Conservation (phyloP, 2,888 invertebrate species). For the Agrochola lota region DNA sequence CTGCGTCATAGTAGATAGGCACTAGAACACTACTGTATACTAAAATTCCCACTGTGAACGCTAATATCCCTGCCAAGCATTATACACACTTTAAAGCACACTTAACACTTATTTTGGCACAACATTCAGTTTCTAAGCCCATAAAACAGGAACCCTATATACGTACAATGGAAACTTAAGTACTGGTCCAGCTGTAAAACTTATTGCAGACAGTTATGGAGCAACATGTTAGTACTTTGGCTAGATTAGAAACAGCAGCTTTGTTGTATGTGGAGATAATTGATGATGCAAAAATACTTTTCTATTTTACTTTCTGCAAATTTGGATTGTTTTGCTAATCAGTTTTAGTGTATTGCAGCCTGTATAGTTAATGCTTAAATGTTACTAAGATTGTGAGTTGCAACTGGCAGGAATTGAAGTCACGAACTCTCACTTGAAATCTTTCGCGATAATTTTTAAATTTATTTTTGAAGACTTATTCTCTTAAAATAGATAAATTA, state of each 20-base stretch:
- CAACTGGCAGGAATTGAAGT: neutral
- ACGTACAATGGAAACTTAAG: slow-evolving; percentile 24
- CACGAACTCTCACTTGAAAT: neutral
- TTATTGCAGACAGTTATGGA: slow-evolving; percentile 32
- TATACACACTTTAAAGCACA: slow-evolving; percentile 32
- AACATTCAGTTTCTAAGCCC: slow-evolving; percentile 18
- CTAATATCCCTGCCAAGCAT: slow-evolving; percentile 41
- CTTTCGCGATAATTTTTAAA: neutral
- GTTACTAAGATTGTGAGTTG: neutral
- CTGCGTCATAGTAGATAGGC: too few species aligned
- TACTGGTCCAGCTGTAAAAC: slow-evolving; percentile 31
- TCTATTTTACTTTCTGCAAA: neutral
- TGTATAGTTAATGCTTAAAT: neutral
- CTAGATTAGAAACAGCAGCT: slow-evolving; percentile 30
- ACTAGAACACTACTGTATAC: too few species aligned
- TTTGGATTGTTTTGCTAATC: neutral
- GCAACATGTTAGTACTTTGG: slow-evolving; percentile 27
- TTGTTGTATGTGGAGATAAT: slow-evolving; percentile 11
- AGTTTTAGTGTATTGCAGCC: neutral
- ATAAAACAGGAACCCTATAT: slow-evolving; percentile 34
- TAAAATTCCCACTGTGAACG: neutral
- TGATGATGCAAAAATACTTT: neutral
- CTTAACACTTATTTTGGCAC: slow-evolving; percentile 54
- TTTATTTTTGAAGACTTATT: neutral
- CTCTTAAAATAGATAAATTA: neutral